phyloP scores from a whole-genome alignment of 1,140 invertebrate genomes.

The Lordiphosa collinella region DNA sequence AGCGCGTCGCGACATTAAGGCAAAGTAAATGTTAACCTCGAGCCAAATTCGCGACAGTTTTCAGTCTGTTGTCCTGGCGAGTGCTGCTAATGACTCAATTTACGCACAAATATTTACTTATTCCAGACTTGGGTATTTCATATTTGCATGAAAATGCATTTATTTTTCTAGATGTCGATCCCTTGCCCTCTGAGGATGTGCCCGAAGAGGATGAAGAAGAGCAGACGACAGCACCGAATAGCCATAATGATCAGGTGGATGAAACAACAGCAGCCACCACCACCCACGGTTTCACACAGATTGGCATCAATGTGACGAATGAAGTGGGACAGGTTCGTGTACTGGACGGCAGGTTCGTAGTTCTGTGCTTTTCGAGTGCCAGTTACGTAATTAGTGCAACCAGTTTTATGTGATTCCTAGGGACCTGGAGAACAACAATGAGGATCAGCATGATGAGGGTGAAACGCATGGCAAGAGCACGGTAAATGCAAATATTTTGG shows the following conservation, averaged over 20 bases:
- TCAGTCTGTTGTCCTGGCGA: slow-evolving; percentile 20
- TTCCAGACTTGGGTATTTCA: slow-evolving; percentile 25
- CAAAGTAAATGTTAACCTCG: background rate
- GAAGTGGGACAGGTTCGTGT: slow-evolving; percentile 73
- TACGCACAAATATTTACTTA: slow-evolving; percentile 41
- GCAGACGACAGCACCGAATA: slow-evolving; percentile 25
- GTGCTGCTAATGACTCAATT: slow-evolving; percentile 35
- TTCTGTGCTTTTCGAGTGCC: slow-evolving; percentile 57
- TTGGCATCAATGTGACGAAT: slow-evolving; percentile 78
- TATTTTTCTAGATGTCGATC: slow-evolving; percentile 53
- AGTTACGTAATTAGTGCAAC: slow-evolving; percentile 77
- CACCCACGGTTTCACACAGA: slow-evolving; percentile 58
- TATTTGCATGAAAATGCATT: background rate
- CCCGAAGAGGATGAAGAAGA: slow-evolving; percentile 18
- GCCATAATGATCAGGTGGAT: slow-evolving; percentile 30
- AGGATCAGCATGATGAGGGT: slow-evolving; percentile 69
- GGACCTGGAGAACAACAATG: slow-evolving; percentile 76
- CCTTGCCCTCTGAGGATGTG: slow-evolving; percentile 49
- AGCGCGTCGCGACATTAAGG: background rate
- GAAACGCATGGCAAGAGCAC: slow-evolving; percentile 53
- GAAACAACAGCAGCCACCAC: background rate
- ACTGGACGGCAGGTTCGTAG: slow-evolving; percentile 74
- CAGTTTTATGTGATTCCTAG: slow-evolving; percentile 74
- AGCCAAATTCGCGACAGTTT: slow-evolving; percentile 25
- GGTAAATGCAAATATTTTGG: background rate